These are phyloP conservation scores for Channa argus DNA, from an alignment of 2,113 vertebrate genomes.

Conservation along the genomic window DNA sequence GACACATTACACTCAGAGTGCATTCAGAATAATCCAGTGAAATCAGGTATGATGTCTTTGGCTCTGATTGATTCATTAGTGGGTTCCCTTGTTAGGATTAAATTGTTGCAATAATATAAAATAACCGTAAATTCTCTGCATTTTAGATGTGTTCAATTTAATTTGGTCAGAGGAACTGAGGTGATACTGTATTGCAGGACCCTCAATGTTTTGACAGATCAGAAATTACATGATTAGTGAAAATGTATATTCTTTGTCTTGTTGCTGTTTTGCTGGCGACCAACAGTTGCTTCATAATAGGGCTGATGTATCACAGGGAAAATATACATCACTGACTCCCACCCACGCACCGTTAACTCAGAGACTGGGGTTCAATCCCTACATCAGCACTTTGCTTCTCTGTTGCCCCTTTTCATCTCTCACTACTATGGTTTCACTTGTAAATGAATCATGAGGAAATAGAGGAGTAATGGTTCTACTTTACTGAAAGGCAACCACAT, in stretches of 20 bases:
- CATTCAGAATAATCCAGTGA: conserved; percentile 56
- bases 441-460: conserved; percentile 26
- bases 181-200: not conserved
- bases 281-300: conserved; percentile 7
- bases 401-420: conserved; percentile 16
- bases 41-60: conserved; percentile 50
- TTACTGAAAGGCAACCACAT: not conserved
- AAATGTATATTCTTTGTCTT: conserved; percentile 9
- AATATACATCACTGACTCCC: conserved; percentile 8
- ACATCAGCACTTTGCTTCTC: conserved; percentile 27
- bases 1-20: conserved; percentile 51
- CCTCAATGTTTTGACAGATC: conserved; percentile 19
- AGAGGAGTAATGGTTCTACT: conserved; percentile 1
- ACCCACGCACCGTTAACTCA: not conserved
- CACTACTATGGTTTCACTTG: not conserved
- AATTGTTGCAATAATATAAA: conserved; percentile 22
- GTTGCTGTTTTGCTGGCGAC: conserved; percentile 2
- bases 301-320: conserved; percentile 13
- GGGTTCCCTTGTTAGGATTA: conserved; percentile 17
- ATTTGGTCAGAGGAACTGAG: conserved; percentile 23
- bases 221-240: conserved; percentile 32
- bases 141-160: conserved; percentile 12
- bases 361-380: conserved; percentile 36
- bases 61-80: conserved; percentile 40
- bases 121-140: conserved; percentile 8